Conservation (phyloP, 2,797 vertebrate species). For the Fringilla coelebs region DNA sequence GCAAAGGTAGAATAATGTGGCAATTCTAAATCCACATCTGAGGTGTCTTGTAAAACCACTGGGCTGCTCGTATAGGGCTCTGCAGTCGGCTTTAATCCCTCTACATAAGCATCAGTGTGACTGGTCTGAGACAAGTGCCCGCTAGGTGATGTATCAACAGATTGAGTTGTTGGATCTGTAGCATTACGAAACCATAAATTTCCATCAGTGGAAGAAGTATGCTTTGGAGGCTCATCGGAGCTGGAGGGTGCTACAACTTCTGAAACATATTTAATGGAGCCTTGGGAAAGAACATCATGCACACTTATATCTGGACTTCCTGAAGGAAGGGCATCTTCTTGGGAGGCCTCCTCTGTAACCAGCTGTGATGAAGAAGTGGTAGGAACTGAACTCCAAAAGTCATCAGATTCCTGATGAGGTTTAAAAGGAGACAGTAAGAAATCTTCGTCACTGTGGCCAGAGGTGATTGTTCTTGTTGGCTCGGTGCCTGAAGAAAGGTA, state of each 20-base stretch:
- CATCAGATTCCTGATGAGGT: constrained; percentile 50
- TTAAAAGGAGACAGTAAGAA: constrained; percentile 63
- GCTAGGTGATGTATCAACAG: constrained; percentile 1
- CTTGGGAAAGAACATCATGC: constrained; percentile 49
- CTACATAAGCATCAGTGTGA: constrained; percentile 24
- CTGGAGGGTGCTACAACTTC: constrained; percentile 60
- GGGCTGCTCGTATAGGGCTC: constrained; percentile 55
- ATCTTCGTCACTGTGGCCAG: constrained; percentile 62
- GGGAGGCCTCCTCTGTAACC: constrained; percentile 56
- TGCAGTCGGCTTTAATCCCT: constrained; percentile 35
- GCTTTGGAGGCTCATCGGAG: constrained; percentile 37
- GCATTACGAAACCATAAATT: constrained; percentile 30
- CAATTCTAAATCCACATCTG: constrained; percentile 65
- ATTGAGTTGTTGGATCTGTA: neutral
- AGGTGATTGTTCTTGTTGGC: constrained; percentile 58
- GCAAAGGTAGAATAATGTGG: constrained; percentile 70
- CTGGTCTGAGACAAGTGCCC: constrained; percentile 54
- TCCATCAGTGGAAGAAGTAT: constrained; percentile 21
- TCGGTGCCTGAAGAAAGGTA: constrained; percentile 62
- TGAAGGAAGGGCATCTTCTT: constrained; percentile 63
- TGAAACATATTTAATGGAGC: constrained; percentile 46
- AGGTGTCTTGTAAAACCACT: constrained; percentile 40
- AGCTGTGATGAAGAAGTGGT: constrained; percentile 46
- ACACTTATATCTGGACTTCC: constrained; percentile 64
- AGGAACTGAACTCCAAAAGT: constrained; percentile 67